Conservation (phyloP, 30 jellyfish, hydroid and myxozoan genomes). For the Turritopsis dohrnii region DNA sequence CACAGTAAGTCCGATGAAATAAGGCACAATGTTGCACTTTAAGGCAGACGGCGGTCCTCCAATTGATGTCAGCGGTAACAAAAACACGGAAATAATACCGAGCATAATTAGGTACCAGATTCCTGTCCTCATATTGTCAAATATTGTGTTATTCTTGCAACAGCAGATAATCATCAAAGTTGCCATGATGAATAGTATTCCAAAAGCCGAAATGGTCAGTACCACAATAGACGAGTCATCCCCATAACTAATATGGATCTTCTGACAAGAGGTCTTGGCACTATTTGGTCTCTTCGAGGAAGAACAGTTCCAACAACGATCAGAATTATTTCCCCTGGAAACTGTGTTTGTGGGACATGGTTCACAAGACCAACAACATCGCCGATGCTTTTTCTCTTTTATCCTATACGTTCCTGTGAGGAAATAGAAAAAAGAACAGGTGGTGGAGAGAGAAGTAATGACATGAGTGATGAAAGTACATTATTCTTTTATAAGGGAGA, state of each 20-base stretch:
- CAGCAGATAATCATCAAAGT: constrained; percentile 26
- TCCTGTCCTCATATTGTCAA: constrained; percentile 60
- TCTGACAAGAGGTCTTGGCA: constrained; percentile 32
- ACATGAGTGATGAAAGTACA: too few relatives aligned
- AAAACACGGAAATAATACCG: constrained; percentile 36
- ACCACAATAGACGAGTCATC: constrained; percentile 32
- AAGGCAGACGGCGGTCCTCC: constrained; percentile 40
- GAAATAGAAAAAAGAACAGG: neutral
- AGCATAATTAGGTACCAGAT: constrained; percentile 47
- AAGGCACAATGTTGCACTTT: constrained; percentile 52
- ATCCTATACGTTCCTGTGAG: constrained; percentile 32
- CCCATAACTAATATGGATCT: constrained; percentile 23
- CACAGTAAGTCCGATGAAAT: constrained; percentile 48
- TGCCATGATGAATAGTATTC: neutral
- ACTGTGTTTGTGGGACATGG: constrained; percentile 57
- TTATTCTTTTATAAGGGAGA: too few relatives aligned
- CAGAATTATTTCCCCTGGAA: constrained; percentile 28
- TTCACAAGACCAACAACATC: constrained; percentile 84
- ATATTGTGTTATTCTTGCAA: constrained; percentile 52
- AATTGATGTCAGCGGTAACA: constrained; percentile 44
- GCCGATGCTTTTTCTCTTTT: constrained; percentile 30
- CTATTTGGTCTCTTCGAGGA: constrained; percentile 17
- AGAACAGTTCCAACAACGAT: constrained; percentile 49
- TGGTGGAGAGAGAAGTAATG: too few relatives aligned
- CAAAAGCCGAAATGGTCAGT: constrained; percentile 28